Conservation (phyloP, 2,797 vertebrate species). For the Zalophus californianus region DNA sequence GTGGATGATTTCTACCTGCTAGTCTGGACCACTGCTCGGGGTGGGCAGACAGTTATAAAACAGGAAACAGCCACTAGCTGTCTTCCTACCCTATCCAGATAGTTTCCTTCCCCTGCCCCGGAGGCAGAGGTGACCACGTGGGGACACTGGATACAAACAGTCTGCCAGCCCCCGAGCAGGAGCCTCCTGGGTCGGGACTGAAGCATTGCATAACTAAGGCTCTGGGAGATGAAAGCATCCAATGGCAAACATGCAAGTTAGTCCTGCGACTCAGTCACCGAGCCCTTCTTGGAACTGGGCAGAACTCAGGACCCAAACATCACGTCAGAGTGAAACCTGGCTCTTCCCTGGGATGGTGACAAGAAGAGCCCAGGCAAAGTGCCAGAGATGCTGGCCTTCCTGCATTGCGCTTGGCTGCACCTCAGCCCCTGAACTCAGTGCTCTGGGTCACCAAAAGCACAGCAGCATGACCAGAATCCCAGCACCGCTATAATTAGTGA, state of each 20-base stretch:
- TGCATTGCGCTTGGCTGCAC: background rate
- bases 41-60: background rate
- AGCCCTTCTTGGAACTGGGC: conserved; percentile 13
- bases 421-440: background rate
- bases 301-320: conserved; percentile 9
- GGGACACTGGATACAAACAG: background rate
- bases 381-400: background rate
- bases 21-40: background rate
- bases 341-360: background rate
- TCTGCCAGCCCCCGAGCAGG: background rate
- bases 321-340: background rate
- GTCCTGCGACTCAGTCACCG: background rate
- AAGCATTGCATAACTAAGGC: background rate
- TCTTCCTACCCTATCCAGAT: background rate
- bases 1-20: background rate
- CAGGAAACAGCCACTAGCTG: background rate
- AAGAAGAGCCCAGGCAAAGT: background rate
- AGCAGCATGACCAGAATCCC: background rate
- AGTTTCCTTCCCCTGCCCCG: background rate
- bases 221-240: background rate
- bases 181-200: background rate
- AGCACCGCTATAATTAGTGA: background rate
- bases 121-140: background rate
- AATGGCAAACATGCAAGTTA: background rate
- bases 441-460: background rate